A percentile compares a stretch with the other conserved stretches of the same genome.
phyloP scores from a whole-genome alignment of 2,113 vertebrate genomes.

The Thunnus thynnus region DNA sequence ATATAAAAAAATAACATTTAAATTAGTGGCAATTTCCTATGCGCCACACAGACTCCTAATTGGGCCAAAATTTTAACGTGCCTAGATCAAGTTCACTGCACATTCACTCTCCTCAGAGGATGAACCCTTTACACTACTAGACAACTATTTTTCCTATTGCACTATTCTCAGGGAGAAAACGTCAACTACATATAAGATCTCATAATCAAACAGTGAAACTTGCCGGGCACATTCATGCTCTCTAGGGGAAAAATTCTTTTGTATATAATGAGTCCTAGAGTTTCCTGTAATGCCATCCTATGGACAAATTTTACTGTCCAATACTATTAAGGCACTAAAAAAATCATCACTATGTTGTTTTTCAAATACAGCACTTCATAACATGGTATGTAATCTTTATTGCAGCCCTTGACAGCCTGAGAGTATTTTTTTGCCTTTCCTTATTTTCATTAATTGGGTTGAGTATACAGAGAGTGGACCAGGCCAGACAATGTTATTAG shows the following conservation, averaged over 20 bases:
- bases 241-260: background rate
- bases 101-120: background rate
- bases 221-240: background rate
- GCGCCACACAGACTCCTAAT: too few relatives aligned
- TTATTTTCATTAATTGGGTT: too few relatives aligned
- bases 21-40: too few relatives aligned
- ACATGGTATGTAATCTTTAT: background rate
- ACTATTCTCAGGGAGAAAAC: background rate
- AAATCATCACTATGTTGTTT: background rate
- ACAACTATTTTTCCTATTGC: background rate
- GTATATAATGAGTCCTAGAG: background rate
- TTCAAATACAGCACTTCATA: background rate
- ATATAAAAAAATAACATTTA: too few relatives aligned
- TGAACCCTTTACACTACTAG: background rate
- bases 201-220: background rate
- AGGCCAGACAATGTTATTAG: background rate
- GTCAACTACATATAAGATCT: background rate
- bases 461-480: background rate
- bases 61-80: too few relatives aligned
- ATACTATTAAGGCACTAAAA: background rate
- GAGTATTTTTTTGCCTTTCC: too few relatives aligned
- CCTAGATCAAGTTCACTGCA: background rate
- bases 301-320: background rate
- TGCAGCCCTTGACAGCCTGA: too few relatives aligned
- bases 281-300: background rate